phyloP scores from a whole-genome alignment of 2,888 invertebrate genomes.

The Microctonus hyperodae region DNA sequence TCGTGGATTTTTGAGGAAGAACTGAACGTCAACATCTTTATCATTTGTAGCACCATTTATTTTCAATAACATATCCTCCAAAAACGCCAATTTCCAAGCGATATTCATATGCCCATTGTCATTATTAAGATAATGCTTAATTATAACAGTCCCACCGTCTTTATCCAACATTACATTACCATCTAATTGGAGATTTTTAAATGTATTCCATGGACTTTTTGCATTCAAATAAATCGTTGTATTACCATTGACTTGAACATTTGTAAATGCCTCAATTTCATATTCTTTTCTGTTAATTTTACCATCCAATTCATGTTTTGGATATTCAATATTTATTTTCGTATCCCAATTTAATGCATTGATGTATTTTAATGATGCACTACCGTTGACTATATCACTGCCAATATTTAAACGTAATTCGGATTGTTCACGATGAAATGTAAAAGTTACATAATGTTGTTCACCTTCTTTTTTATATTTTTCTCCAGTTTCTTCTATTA shows the following conservation, averaged over 20 bases:
- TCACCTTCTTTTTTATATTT: neutral
- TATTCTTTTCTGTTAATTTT: constrained; percentile 28
- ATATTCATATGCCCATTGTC: constrained; percentile 63
- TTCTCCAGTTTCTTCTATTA: constrained; percentile 15
- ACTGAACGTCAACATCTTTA: constrained; percentile 63
- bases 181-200: constrained; percentile 59
- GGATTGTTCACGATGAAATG: constrained; percentile 41
- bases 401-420: constrained; percentile 36
- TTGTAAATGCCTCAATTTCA: constrained; percentile 46
- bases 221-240: constrained; percentile 54
- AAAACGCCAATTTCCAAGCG: constrained; percentile 66
- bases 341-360: constrained; percentile 55
- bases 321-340: constrained; percentile 28
- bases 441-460: constrained; percentile 37
- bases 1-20: constrained; percentile 67
- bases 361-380: constrained; percentile 40
- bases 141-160: constrained; percentile 52
- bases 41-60: constrained; percentile 54
- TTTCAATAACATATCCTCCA: constrained; percentile 59
- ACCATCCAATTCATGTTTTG: neutral
- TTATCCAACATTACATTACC: constrained; percentile 57
- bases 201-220: constrained; percentile 62
- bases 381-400: constrained; percentile 39
- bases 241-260: constrained; percentile 54
- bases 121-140: constrained; percentile 58